phyloP scores from a whole-genome alignment of 2,113 vertebrate genomes.

The Leucoraja erinaceus region DNA sequence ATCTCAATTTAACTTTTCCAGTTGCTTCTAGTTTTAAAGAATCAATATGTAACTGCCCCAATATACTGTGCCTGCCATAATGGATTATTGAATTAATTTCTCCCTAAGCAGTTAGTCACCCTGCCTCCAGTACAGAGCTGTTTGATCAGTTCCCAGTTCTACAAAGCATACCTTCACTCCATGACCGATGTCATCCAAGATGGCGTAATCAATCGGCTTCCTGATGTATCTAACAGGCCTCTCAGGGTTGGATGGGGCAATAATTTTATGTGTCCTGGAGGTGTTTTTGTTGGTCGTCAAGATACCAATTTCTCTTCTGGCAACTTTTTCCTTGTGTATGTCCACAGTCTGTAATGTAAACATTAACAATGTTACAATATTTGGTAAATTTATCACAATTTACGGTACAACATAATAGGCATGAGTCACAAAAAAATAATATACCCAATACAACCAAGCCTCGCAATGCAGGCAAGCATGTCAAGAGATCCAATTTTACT shows the following conservation, averaged over 20 bases:
- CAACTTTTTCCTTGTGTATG: constrained; percentile 99
- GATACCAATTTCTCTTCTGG: constrained; percentile 97
- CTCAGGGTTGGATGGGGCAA: constrained; percentile 93
- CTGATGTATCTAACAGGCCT: constrained; percentile 97
- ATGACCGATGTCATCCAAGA: constrained; percentile 96
- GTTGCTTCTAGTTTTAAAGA: neutral
- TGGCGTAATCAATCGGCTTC: constrained; percentile 94
- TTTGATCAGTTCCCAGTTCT: neutral
- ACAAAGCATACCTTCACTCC: constrained; percentile 86
- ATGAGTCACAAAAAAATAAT: neutral
- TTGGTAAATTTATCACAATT: neutral
- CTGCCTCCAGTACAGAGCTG: neutral
- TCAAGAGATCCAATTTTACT: no score
- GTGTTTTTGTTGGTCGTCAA: constrained; percentile 99
- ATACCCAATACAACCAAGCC: neutral
- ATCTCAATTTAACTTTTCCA: neutral
- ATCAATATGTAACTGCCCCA: neutral
- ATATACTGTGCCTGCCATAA: neutral
- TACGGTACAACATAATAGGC: neutral
- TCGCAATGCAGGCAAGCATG: neutral
- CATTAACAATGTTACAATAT: neutral
- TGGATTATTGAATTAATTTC: neutral
- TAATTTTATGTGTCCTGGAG: constrained; percentile 97
- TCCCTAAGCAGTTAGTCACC: constrained; percentile 38
- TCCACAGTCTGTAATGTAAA: constrained; percentile 79